Percentiles rank a stretch among this genome's conserved stretches.
phyloP scores from a whole-genome alignment of 1,140 invertebrate genomes.

The Sinonovacula constricta region DNA sequence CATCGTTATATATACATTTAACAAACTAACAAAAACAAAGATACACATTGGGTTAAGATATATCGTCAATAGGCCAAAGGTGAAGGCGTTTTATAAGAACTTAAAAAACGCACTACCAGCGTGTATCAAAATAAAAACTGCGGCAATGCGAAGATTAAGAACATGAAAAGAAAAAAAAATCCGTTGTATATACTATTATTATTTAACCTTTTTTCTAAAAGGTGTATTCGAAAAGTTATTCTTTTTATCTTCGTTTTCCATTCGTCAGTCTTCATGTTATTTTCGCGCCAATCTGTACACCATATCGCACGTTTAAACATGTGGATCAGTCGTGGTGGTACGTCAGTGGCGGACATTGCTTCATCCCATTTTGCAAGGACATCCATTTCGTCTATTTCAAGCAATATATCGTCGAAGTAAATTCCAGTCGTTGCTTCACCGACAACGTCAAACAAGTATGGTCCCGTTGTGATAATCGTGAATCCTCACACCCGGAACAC shows the following conservation, averaged over 20 bases:
- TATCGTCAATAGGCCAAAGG: too few relatives aligned
- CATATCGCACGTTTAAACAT: slow-evolving; percentile 20
- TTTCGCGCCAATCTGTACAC: slow-evolving; percentile 14
- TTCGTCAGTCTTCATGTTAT: neutral
- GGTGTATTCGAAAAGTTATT: neutral
- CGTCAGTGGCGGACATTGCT: neutral
- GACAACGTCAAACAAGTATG: slow-evolving; percentile 3
- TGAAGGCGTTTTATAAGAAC: too few relatives aligned
- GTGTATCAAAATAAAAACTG: too few relatives aligned
- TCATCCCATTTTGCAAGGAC: slow-evolving; percentile 32
- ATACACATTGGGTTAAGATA: too few relatives aligned
- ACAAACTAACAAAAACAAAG: too few relatives aligned
- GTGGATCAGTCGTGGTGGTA: neutral
- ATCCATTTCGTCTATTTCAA: slow-evolving; percentile 1
- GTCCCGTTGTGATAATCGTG: slow-evolving; percentile 6
- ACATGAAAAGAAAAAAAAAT: neutral
- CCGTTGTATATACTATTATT: neutral
- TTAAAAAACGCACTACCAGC: too few relatives aligned
- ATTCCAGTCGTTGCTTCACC: slow-evolving; percentile 8
- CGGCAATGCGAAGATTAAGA: too few relatives aligned
- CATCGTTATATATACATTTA: too few relatives aligned
- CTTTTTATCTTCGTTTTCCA: neutral
- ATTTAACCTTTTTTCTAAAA: neutral
- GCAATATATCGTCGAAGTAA: slow-evolving; percentile 17
- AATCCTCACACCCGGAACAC: slow-evolving; percentile 7